These are phyloP conservation scores for Brachynemurus nebulosus DNA, from an alignment of 2,888 invertebrate genomes.

Conservation along the genomic window DNA sequence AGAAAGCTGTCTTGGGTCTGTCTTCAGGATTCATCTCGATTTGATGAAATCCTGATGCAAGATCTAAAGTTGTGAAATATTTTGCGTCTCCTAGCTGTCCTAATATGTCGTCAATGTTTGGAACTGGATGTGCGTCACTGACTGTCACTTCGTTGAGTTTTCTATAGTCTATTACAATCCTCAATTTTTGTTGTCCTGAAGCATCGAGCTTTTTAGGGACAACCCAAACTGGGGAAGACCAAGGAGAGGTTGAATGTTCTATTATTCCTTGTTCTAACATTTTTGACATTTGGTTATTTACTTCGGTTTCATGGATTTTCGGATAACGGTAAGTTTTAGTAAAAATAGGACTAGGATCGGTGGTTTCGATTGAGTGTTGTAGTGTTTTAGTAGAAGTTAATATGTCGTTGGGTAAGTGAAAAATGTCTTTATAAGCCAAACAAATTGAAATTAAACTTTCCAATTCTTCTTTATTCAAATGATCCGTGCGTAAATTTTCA, in stretches of 20 bases:
- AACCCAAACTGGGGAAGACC: constrained; percentile 18
- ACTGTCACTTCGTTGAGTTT: constrained; percentile 27
- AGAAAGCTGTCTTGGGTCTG: constrained; percentile 26
- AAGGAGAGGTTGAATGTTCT: constrained; percentile 15
- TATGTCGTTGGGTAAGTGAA: constrained; percentile 18
- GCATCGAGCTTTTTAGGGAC: constrained; percentile 24
- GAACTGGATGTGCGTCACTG: constrained; percentile 25
- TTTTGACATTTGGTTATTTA: constrained; percentile 23
- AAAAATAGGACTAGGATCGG: constrained; percentile 21
- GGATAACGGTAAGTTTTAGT: constrained; percentile 27
- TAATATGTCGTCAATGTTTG: constrained; percentile 26
- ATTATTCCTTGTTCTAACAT: constrained; percentile 23
- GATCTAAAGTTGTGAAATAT: constrained; percentile 27
- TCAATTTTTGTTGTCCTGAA: constrained; percentile 21
- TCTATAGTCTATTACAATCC: constrained; percentile 27
- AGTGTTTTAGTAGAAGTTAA: constrained; percentile 18
- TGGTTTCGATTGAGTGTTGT: constrained; percentile 25
- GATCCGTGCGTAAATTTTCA: constrained; percentile 10
- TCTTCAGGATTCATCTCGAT: constrained; percentile 22
- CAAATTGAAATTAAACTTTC: constrained; percentile 13
- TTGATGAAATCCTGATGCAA: constrained; percentile 29
- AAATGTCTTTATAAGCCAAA: constrained; percentile 13
- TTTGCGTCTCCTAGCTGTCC: constrained; percentile 25
- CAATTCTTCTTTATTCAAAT: constrained; percentile 19
- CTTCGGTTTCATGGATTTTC: constrained; percentile 23